A percentile compares a stretch with the other conserved stretches of the same genome.
Conservation (phyloP, 2,888 invertebrate species). For the Metalampra italica region DNA sequence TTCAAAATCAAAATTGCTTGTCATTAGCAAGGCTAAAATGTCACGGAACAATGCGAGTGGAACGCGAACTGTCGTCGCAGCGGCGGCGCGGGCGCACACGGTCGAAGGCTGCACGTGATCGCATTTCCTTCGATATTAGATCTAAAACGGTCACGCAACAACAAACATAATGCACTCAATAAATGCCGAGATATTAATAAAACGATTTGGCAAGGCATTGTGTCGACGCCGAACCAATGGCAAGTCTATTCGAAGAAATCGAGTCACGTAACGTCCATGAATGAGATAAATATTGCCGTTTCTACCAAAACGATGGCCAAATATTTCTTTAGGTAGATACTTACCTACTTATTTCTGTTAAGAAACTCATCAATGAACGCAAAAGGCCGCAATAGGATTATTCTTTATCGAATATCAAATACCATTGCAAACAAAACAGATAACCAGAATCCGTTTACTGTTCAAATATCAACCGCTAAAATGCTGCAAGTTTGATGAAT, state of each 20-base stretch:
- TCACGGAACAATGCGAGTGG: conserved; percentile 73
- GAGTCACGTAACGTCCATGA: conserved; percentile 12
- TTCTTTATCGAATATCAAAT: neutral
- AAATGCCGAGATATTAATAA: conserved; percentile 47
- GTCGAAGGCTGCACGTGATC: conserved; percentile 72
- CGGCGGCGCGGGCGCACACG: conserved; percentile 18
- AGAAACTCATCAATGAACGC: neutral
- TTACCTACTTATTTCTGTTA: neutral
- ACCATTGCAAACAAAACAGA: neutral
- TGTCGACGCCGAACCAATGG: conserved; percentile 17
- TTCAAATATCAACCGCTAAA: neutral
- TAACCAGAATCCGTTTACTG: neutral
- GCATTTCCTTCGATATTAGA: conserved; percentile 62
- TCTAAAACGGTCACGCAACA: conserved; percentile 57
- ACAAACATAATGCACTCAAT: conserved; percentile 46
- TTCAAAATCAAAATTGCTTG: conserved; percentile 74
- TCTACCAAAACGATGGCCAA: neutral
- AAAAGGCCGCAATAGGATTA: neutral
- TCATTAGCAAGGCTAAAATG: conserved; percentile 75
- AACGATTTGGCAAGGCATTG: conserved; percentile 43
- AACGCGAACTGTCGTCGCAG: conserved; percentile 48
- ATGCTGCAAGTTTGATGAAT: conserved; percentile 3
- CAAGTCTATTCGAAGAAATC: conserved; percentile 17
- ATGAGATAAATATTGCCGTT: neutral
- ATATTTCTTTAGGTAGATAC: neutral